Percentiles rank a stretch among this genome's conserved stretches.
Evolutionary conservation across 2,888 invertebrate species (phyloP).

Genomic region (Callinectes sapidus): DNA sequence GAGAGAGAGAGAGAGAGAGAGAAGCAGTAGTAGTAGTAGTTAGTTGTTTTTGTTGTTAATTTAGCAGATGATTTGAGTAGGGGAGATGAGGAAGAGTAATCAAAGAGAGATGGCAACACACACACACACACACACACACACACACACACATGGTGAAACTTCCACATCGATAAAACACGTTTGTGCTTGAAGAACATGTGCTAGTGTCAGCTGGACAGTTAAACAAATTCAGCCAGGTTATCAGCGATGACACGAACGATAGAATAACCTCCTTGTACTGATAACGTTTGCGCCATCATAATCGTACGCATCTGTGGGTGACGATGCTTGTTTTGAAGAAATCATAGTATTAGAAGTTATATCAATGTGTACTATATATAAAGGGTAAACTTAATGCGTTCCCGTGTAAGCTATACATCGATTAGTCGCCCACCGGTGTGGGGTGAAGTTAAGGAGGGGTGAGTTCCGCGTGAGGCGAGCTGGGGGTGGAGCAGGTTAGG

Average conservation of each 20-base stretch:
- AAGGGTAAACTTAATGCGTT: neutral
- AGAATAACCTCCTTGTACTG: neutral
- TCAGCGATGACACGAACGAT: neutral
- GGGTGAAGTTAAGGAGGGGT: no score
- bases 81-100: neutral
- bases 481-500: neutral
- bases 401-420: neutral
- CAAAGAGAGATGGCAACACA: neutral
- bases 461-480: neutral
- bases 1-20: neutral
- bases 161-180: neutral
- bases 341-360: no score
- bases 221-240: neutral
- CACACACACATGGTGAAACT: neutral
- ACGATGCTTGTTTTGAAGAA: neutral
- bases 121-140: constrained; percentile 18
- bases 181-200: neutral
- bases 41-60: neutral
- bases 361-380: neutral
- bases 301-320: neutral
- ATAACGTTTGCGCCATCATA: neutral
- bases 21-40: neutral
- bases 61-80: neutral
- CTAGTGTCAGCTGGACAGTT: neutral
- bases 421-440: no score